phyloP scores from a whole-genome alignment of 2,797 vertebrate genomes.

The Diceros bicornis region DNA sequence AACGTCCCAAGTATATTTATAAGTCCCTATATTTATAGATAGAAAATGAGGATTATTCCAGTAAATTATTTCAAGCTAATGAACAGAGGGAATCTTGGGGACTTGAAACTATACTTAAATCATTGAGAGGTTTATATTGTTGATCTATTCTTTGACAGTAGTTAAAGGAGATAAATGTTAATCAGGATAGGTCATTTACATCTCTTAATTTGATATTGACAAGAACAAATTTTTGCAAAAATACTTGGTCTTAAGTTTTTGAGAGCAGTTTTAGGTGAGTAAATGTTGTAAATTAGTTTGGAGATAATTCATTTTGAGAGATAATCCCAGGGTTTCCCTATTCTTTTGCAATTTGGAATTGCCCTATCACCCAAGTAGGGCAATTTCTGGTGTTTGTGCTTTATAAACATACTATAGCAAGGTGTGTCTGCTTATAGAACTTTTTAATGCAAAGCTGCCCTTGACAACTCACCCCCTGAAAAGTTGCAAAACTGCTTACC shows the following conservation, averaged over 20 bases:
- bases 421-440: background rate
- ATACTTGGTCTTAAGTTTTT: constrained; percentile 30
- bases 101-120: constrained; percentile 47
- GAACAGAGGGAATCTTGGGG: constrained; percentile 2
- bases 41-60: constrained; percentile 2
- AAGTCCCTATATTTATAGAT: background rate
- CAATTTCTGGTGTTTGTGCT: constrained; percentile 21
- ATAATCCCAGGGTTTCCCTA: background rate
- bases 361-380: background rate
- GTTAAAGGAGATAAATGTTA: constrained; percentile 45
- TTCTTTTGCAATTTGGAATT: background rate
- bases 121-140: constrained; percentile 39
- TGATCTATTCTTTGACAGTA: background rate
- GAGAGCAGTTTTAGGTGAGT: background rate
- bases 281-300: constrained; percentile 25
- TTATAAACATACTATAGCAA: background rate
- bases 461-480: background rate
- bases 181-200: background rate
- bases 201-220: constrained; percentile 17
- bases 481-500: constrained; percentile 9
- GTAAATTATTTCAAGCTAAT: constrained; percentile 41
- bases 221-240: constrained; percentile 40
- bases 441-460: background rate
- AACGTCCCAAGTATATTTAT: background rate
- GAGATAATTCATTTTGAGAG: constrained; percentile 38